phyloP scores from a whole-genome alignment of 2,113 vertebrate species.

The Ciconia boyciana region DNA sequence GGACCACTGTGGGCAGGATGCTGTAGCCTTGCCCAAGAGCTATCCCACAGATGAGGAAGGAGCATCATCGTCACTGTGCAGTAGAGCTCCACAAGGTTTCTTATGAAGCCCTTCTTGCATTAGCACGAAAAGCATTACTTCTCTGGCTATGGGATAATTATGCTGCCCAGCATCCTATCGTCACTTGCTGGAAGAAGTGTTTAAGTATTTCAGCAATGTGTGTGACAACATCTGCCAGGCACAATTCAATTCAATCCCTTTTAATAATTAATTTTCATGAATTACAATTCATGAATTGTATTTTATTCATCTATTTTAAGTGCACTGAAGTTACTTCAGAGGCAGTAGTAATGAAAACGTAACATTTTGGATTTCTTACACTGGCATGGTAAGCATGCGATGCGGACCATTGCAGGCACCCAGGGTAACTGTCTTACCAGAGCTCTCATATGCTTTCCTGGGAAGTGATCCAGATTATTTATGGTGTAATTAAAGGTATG shows the following conservation, averaged over 20 bases:
- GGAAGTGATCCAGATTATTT: conserved; percentile 23
- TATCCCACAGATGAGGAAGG: not conserved
- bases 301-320: conserved; percentile 20
- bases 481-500: conserved; percentile 14
- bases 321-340: not conserved
- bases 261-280: conserved; percentile 54
- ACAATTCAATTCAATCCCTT: conserved; percentile 22
- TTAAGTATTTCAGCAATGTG: conserved; percentile 29
- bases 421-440: not conserved
- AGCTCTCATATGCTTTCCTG: not conserved
- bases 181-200: not conserved
- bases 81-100: not conserved
- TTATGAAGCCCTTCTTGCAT: not conserved
- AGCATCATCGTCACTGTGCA: not conserved
- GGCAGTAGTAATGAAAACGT: conserved; percentile 1
- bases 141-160: not conserved
- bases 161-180: not conserved
- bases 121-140: not conserved
- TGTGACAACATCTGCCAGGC: conserved; percentile 54
- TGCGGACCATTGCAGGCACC: not conserved
- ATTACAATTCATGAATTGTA: not conserved
- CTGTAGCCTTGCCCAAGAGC: not conserved
- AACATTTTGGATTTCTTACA: not conserved
- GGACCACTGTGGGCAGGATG: not conserved
- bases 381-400: not conserved